Base-by-base conservation (phyloP, 1,140 invertebrate genomes). In the Danaus plexippus region DNA sequence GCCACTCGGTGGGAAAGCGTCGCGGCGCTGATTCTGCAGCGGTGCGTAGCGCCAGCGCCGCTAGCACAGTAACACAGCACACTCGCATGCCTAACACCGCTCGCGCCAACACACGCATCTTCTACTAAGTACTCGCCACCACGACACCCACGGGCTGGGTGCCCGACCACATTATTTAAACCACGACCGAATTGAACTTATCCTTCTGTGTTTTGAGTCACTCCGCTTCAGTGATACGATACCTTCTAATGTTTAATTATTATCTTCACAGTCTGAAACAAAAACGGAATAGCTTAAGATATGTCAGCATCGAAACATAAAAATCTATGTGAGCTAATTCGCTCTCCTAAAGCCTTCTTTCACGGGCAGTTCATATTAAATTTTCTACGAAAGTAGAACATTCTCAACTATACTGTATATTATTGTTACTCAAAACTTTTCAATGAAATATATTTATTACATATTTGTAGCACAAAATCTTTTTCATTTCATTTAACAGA, bases 91-190 rank as follows among this genome's bases (percentile, higher is more conserved):
- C 79, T 64, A 63, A 62, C 64, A 63, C 64, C 57, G 60, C 69
- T 60, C 75, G 71, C 70, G 70, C 71, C 63, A 73, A 71, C 71
- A 71, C 64, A 57, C 69, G 67, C 80, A 76, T 81, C 68, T 59
- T 53, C 64, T 74, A 84, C 77, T 84, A 86, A 81, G 79, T 84
- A 67, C 68, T 80, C 74, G 71, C 59, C 57, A 63, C 68, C 52
- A 65, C 63, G 63, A 61, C 72, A 61, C 69, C 61, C 71, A 59
- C 63, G 66, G 78, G 80, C 77, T 76, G 68, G 74, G 57, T 74
- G 75, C 79, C 79, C 80, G 62, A 77, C 79, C 79, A 75, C 82
- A 85, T 85, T 83, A 84, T 84, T 77, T 53, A 58, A 69, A 53
- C 58, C 61, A 52, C 57, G 47, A 57, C 48, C 61, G 52, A 47